Conservation (phyloP, 1,140 invertebrate genomes). For the Lepidurus couesii region DNA sequence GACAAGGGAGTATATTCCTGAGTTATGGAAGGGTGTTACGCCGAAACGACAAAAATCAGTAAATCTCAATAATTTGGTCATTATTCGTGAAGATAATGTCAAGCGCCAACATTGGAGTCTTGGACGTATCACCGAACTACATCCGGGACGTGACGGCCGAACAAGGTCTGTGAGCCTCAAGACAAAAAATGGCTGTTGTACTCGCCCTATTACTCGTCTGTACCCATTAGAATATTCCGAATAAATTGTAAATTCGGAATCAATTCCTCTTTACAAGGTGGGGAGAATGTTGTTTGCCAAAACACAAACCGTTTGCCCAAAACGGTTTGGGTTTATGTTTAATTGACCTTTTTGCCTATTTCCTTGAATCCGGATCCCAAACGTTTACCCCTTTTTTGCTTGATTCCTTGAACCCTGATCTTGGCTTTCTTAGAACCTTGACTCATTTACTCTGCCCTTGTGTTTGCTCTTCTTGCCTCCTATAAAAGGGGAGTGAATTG, state of each 20-base stretch:
- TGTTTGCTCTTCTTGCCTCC: too few relatives aligned
- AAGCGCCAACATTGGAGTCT: slow-evolving; percentile 39
- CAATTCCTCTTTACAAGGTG: background rate
- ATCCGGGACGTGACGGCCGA: slow-evolving; percentile 39
- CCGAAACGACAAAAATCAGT: background rate
- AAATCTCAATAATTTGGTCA: background rate
- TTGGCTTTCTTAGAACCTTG: too few relatives aligned
- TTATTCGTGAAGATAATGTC: slow-evolving; percentile 12
- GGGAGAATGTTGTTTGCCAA: background rate
- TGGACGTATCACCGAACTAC: slow-evolving; percentile 35
- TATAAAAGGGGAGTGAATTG: too few relatives aligned
- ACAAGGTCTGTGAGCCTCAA: slow-evolving; percentile 38
- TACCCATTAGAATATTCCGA: background rate
- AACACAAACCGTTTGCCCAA: too few relatives aligned
- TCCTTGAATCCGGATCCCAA: too few relatives aligned
- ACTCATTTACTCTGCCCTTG: too few relatives aligned
- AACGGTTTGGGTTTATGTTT: too few relatives aligned
- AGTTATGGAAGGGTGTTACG: background rate
- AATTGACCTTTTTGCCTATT: too few relatives aligned
- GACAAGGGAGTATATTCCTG: background rate
- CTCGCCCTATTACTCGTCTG: background rate
- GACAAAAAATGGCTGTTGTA: slow-evolving; percentile 33
- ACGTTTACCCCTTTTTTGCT: too few relatives aligned
- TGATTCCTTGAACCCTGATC: too few relatives aligned
- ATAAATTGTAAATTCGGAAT: background rate